These are phyloP conservation scores for Hypolimnas misippus DNA, from an alignment of 2,888 invertebrate species.

Conservation along the genomic window DNA sequence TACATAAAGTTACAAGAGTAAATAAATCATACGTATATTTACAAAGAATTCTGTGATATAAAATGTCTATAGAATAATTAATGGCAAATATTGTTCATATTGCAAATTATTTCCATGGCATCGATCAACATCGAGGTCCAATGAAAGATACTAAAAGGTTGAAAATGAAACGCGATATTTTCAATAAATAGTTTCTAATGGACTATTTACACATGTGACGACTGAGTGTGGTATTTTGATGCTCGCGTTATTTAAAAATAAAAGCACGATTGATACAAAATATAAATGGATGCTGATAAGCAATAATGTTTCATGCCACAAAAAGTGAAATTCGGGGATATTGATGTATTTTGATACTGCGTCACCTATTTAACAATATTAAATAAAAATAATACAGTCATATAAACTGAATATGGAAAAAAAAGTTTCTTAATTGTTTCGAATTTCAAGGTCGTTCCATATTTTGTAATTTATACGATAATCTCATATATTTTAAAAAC, in stretches of 20 bases:
- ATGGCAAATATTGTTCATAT: conserved; percentile 8
- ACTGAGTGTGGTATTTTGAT: conserved; percentile 18
- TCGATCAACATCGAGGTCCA: conserved; percentile 33
- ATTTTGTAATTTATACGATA: too few species aligned
- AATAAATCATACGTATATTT: conserved; percentile 57
- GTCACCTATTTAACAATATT: too few species aligned
- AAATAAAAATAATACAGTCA: too few species aligned
- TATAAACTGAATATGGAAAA: too few species aligned
- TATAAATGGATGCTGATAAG: too few species aligned
- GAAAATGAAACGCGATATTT: conserved; percentile 36
- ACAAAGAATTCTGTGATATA: conserved; percentile 50
- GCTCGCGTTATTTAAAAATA: conserved; percentile 23
- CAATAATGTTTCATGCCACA: too few species aligned
- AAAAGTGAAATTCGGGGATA: too few species aligned
- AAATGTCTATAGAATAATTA: conserved; percentile 15
- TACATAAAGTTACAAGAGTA: conserved; percentile 55
- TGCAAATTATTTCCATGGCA: conserved; percentile 5
- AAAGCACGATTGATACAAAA: conserved; percentile 26
- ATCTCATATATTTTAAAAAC: too few species aligned
- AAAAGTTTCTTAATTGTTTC: too few species aligned
- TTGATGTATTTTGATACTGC: too few species aligned
- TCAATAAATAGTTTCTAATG: conserved; percentile 48
- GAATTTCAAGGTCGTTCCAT: too few species aligned
- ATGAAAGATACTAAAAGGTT: conserved; percentile 49
- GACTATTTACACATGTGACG: conserved; percentile 47